Percentiles rank a stretch among this genome's conserved stretches.
phyloP scores from a whole-genome alignment of 2,888 invertebrate species.

The Lottia scabra region DNA sequence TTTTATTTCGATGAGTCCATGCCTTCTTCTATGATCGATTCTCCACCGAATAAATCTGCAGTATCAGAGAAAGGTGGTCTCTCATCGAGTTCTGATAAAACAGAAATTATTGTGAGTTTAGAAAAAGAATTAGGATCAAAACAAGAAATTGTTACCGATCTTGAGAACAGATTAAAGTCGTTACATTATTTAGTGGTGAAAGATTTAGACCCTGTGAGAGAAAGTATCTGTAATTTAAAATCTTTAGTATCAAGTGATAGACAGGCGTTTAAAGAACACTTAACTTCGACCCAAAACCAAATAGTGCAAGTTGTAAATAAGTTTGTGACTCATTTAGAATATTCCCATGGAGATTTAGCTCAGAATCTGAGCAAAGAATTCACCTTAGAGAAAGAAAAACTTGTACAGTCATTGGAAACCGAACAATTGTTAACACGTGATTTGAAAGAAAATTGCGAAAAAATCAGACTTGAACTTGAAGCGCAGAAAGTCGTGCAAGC shows the following conservation, averaged over 20 bases:
- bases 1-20: conserved; percentile 91
- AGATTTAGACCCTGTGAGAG: neutral
- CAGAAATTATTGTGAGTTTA: conserved; percentile 13
- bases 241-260: neutral
- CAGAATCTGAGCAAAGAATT: conserved; percentile 29
- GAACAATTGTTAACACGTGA: conserved; percentile 27
- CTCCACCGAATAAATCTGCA: conserved; percentile 65
- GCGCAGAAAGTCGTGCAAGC: conserved; percentile 26
- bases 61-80: conserved; percentile 69
- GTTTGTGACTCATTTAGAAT: neutral
- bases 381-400: conserved; percentile 24
- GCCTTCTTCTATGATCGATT: conserved; percentile 82
- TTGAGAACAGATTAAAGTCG: conserved; percentile 1
- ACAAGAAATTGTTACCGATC: conserved; percentile 5
- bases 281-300: neutral
- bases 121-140: conserved; percentile 13
- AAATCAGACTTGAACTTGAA: conserved; percentile 5
- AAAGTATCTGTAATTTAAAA: neutral
- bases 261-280: neutral
- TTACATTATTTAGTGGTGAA: neutral
- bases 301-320: neutral
- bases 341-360: neutral
- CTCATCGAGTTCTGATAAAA: conserved; percentile 16
- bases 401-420: conserved; percentile 26
- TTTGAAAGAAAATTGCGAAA: conserved; percentile 26